Conservation (phyloP, 2,797 vertebrate species). For the Aphelocoma californica region DNA sequence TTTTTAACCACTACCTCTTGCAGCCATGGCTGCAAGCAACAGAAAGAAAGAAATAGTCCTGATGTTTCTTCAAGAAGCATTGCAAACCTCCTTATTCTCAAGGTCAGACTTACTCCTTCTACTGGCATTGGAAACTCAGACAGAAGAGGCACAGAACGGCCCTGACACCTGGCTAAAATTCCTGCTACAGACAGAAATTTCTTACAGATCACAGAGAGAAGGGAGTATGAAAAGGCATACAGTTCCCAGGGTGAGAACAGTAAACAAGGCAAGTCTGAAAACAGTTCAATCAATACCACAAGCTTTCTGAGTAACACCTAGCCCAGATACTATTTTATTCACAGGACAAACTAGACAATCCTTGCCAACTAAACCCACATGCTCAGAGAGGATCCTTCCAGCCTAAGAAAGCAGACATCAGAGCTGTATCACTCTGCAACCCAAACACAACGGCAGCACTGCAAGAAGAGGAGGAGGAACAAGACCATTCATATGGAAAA, state of each 20-base stretch:
- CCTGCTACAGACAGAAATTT: background rate
- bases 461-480: background rate
- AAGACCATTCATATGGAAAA: background rate
- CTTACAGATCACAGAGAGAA: background rate
- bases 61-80: background rate
- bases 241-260: background rate
- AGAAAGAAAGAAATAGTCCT: background rate
- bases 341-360: slow-evolving; percentile 26
- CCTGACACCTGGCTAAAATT: background rate
- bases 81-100: background rate
- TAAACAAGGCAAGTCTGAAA: slow-evolving; percentile 38
- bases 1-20: slow-evolving; percentile 10
- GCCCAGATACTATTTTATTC: slow-evolving; percentile 10
- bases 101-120: background rate
- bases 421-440: background rate
- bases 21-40: background rate
- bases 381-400: background rate
- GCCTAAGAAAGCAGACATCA: background rate
- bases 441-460: background rate
- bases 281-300: slow-evolving; percentile 32
- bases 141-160: background rate
- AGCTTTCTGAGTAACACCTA: slow-evolving; percentile 19
- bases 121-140: background rate
- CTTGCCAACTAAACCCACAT: slow-evolving; percentile 1
- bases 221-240: background rate